A percentile compares a stretch with the other conserved stretches of the same genome.
phyloP scores from a whole-genome alignment of 1,140 invertebrate genomes.

The Dolichoris vasculosae region DNA sequence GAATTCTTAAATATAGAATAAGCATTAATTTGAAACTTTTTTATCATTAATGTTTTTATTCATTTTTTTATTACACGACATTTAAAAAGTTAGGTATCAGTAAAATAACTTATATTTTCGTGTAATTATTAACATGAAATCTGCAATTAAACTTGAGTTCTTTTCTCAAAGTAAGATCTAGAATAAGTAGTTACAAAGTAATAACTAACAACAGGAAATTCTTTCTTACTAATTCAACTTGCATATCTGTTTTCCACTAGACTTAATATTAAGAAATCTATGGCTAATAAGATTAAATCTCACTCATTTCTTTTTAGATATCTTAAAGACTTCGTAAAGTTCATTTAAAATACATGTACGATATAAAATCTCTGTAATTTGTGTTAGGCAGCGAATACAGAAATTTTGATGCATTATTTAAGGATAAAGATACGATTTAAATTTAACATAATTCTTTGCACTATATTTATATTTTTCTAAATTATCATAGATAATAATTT shows the following conservation, averaged over 20 bases:
- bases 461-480: too few relatives aligned
- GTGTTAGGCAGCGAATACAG: neutral
- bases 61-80: neutral
- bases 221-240: neutral
- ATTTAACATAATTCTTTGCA: too few relatives aligned
- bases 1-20: neutral
- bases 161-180: neutral
- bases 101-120: constrained; percentile 1
- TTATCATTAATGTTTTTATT: constrained; percentile 1
- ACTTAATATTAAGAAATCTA: neutral
- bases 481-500: too few relatives aligned
- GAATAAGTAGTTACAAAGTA: constrained; percentile 14
- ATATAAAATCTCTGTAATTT: neutral
- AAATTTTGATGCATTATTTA: neutral
- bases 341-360: neutral
- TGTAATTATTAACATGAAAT: neutral
- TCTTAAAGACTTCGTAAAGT: neutral
- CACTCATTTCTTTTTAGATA: too few relatives aligned
- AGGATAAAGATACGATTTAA: too few relatives aligned
- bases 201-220: neutral
- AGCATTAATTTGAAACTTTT: neutral
- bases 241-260: neutral
- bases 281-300: neutral
- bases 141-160: neutral
- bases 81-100: neutral